Evolutionary conservation across 2,113 vertebrate genomes (phyloP), one percentile per base, ranked within the genome.

Genomic region (Leiothrix lutea): DNA sequence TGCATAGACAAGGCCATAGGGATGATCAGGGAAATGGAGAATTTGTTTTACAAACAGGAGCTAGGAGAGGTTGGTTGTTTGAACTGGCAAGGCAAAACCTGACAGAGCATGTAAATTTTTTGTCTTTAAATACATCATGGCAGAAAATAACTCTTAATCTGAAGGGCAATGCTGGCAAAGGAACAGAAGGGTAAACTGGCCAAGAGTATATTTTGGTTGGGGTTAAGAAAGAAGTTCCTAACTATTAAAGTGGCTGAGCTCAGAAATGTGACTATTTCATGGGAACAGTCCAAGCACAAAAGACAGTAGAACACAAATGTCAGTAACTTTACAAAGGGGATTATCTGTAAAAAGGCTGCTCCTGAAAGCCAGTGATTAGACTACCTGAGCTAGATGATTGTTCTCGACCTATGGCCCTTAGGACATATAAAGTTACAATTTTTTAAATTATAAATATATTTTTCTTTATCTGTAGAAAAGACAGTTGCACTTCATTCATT

Each of bases 141-240:
- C 50, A 94, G 71, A 79, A 90, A 92, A 86, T 66, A 80, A 66
- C 35, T 88, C 64, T 82, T 72, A 88, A 48, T 36, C 18, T 79
- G 74, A 73, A 92, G 38, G 28, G n/a, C 20, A 20, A 2, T 28
- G 28, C 51, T 92, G 92, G 72, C 80, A 89, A 65, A 86, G 35
- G 67, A 93, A 70, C 18, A 81, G 62, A 82, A 4, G 4, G 20
- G 3, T 42, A 65, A 82, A 33, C n/a, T 80, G 25, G 14, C 25
- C 11, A 57, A 54, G 35, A 86, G 28, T 25, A 65, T 45, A 1
- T 54, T 66, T 82, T 19, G 4, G 2, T 58, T 90, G 45, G 29
- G 45, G 26, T 77, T 80, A 54, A 73, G 45, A 92, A 82, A 79
- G 16, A 54, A 62, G 6, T 26, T 82, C 26, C 33, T 56, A 25